Conservation (phyloP, 2,797 vertebrate genomes). For the Neomorphus geoffroyi region DNA sequence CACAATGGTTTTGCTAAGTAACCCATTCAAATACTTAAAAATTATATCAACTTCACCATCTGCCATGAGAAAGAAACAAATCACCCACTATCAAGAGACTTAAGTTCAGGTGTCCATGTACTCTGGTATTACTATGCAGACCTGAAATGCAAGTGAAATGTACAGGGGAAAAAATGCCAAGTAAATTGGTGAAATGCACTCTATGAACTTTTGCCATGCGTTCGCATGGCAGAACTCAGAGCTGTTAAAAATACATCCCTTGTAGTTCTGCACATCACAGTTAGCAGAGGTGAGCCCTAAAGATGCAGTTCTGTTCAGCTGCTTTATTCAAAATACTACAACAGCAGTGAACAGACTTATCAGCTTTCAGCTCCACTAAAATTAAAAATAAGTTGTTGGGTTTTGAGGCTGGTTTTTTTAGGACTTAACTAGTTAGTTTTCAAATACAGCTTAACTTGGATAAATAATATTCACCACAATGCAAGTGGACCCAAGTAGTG, state of each 20-base stretch:
- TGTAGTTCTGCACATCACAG: not conserved
- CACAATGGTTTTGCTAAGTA: not conserved
- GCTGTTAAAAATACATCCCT: not conserved
- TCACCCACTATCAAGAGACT: not conserved
- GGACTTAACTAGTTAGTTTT: not conserved
- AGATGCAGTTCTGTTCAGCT: not conserved
- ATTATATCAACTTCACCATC: not conserved
- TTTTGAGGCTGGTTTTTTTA: not conserved
- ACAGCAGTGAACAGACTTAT: not conserved
- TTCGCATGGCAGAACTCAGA: not conserved
- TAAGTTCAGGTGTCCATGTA: not conserved
- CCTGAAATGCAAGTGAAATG: not conserved
- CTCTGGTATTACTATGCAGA: not conserved
- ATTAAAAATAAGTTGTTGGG: not conserved
- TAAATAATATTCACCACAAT: not conserved
- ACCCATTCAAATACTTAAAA: not conserved
- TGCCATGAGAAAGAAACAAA: not conserved
- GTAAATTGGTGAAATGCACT: not conserved
- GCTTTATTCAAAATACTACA: not conserved
- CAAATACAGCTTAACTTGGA: not conserved
- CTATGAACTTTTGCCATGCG: not conserved
- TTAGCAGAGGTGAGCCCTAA: fast-evolving
- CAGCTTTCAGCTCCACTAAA: not conserved
- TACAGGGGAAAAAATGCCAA: not conserved
- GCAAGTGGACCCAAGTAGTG: not conserved